Evolutionary conservation across 2,797 vertebrate species (phyloP), one percentile per base, ranked within the genome.

Genomic region (Spizella passerina): DNA sequence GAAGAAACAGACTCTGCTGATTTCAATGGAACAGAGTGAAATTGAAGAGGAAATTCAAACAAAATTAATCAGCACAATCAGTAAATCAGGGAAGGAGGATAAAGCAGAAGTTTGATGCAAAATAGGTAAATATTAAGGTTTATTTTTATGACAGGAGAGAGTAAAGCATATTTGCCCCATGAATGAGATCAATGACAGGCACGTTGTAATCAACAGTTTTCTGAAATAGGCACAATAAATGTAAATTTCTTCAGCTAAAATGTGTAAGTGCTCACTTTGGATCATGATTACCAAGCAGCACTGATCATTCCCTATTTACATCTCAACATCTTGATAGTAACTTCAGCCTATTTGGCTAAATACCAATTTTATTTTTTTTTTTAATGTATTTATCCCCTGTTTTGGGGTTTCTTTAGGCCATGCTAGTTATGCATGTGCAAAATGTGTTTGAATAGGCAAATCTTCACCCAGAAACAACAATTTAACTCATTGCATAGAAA

Each of bases 191-290:
- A 76, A 44, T 0, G 18, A 66, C 4, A 81, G 38, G 22, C 56
- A 78, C 2, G 0, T 4, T 9, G 44, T 6, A 44, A 10, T 36
- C 29, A 21, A 4, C 12, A 10, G 1, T 8, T 6, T 13, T 32
- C 49, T 32, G 21, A 70, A 30, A 24, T 1, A 38, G 24, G 22
- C 23, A 77, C 29, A 29, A 21, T 2, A 22, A 1, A 0, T 29
- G 41, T 38, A 23, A 75, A 82, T 86, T 71, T 72, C 66, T 57
- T 63, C 76, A 91, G 5, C 30, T 15, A 1, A 49, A 49, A 49
- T 15, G 29, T 10, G 2, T 2, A 44, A 65, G 27, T 1, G 39
- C 38, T 44, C 59, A 6, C 44, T 44, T 27, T 1, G 41, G n/a
- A 17, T 0, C 13, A 29, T 0, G 19, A 71, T 30, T 20, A 18